Percentiles rank a stretch among this genome's conserved stretches.
These are phyloP conservation scores for Apodemia zela DNA, from an alignment of 2,888 invertebrate genomes.

Conservation along the genomic window DNA sequence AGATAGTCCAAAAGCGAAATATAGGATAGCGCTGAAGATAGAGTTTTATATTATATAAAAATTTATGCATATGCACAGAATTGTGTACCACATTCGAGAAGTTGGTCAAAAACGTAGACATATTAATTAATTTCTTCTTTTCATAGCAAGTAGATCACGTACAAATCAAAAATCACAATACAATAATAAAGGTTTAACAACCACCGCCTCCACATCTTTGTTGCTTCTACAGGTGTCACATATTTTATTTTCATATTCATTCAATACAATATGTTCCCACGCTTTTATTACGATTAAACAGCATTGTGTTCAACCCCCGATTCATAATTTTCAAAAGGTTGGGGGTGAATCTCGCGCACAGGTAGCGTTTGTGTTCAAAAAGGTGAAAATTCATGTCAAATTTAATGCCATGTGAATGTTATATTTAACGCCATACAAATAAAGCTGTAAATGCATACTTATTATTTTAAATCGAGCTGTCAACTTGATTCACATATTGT, in stretches of 20 bases:
- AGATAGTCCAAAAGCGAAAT: too few relatives aligned
- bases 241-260: slow-evolving; percentile 47
- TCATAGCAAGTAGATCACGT: background rate
- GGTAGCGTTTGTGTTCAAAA: slow-evolving; percentile 44
- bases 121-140: background rate
- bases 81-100: too few relatives aligned
- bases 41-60: too few relatives aligned
- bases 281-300: slow-evolving; percentile 45
- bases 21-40: too few relatives aligned
- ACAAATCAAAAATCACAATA: slow-evolving; percentile 17
- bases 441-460: background rate
- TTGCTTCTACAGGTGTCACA: slow-evolving; percentile 58
- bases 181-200: slow-evolving; percentile 34
- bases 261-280: slow-evolving; percentile 55
- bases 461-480: background rate
- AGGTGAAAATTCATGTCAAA: slow-evolving; percentile 6
- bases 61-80: too few relatives aligned
- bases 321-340: slow-evolving; percentile 54
- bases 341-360: slow-evolving; percentile 60
- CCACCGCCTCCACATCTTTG: slow-evolving; percentile 38
- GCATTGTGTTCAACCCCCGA: slow-evolving; percentile 57
- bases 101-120: too few relatives aligned
- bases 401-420: background rate
- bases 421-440: background rate
- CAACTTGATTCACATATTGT: slow-evolving; percentile 28